These are phyloP conservation scores for Penaeus japonicus DNA, from an alignment of 1,140 invertebrate species.

Conservation along the genomic window DNA sequence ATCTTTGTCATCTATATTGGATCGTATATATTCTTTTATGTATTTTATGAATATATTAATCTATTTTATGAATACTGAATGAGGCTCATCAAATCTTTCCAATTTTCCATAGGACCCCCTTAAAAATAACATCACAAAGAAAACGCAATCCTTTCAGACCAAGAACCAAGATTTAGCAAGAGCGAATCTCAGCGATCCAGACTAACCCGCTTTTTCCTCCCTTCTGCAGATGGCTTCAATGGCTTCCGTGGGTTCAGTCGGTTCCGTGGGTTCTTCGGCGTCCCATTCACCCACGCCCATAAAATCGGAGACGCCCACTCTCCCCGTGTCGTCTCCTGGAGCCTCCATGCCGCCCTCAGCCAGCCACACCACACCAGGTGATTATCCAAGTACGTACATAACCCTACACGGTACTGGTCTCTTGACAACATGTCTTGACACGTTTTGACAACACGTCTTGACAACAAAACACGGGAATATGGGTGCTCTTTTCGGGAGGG, in stretches of 20 bases:
- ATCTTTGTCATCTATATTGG: too few species aligned
- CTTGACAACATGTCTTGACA: background rate
- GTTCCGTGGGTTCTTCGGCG: constrained; percentile 69
- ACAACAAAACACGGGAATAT: background rate
- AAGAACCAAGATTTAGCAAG: constrained; percentile 53
- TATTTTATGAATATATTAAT: too few species aligned
- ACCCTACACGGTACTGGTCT: background rate
- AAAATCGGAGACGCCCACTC: constrained; percentile 78
- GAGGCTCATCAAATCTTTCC: too few species aligned
- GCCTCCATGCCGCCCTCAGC: constrained; percentile 64
- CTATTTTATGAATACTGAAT: too few species aligned
- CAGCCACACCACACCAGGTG: constrained; percentile 62
- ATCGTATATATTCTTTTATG: too few species aligned
- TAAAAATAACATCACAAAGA: too few species aligned
- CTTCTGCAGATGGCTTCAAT: constrained; percentile 72
- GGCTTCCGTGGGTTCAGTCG: constrained; percentile 59
- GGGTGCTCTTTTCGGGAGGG: background rate
- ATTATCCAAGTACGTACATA: constrained; percentile 62
- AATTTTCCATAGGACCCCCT: too few species aligned
- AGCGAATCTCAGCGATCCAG: constrained; percentile 70
- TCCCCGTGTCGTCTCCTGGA: constrained; percentile 73
- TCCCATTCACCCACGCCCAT: constrained; percentile 77
- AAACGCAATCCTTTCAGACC: too few species aligned
- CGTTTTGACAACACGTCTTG: background rate
- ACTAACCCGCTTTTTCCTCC: constrained; percentile 71